phyloP scores from a whole-genome alignment of 2,797 vertebrate species.

The Typhlichthys subterraneus region DNA sequence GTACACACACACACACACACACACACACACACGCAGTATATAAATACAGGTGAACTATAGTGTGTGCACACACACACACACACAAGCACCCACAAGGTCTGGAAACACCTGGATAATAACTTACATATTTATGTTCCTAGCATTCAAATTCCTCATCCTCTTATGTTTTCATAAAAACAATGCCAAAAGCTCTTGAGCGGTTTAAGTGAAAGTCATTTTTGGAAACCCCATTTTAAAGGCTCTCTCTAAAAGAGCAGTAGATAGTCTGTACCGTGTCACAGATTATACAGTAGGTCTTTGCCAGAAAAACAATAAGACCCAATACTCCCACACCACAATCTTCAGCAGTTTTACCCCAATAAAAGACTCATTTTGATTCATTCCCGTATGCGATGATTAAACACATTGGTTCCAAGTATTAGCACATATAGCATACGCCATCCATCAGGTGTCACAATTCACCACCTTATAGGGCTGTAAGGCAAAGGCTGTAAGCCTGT shows the following conservation, averaged over 20 bases:
- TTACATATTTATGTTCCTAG: slow-evolving; percentile 61
- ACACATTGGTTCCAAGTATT: slow-evolving; percentile 44
- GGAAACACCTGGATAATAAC: slow-evolving; percentile 54
- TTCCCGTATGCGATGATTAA: slow-evolving; percentile 42
- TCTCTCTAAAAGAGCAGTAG: slow-evolving; percentile 21
- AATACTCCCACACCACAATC: slow-evolving; percentile 22
- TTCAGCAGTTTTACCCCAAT: slow-evolving; percentile 39
- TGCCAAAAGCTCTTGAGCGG: slow-evolving; percentile 33
- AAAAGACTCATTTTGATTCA: slow-evolving; percentile 51
- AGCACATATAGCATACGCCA: slow-evolving; percentile 43
- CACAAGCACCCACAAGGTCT: not conserved
- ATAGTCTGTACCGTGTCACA: slow-evolving; percentile 49
- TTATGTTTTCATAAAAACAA: slow-evolving; percentile 59
- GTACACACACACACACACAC: not conserved
- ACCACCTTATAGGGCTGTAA: slow-evolving; percentile 24
- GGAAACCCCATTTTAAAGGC: slow-evolving; percentile 43
- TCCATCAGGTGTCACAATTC: slow-evolving; percentile 52
- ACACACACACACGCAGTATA: not conserved
- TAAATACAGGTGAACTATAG: too few relatives aligned
- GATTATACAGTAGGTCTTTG: slow-evolving; percentile 32
- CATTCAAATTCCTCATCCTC: slow-evolving; percentile 33
- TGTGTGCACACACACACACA: not conserved
- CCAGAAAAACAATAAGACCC: slow-evolving; percentile 44
- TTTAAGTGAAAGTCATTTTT: slow-evolving; percentile 51
- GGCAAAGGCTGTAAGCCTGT: slow-evolving; percentile 12